Conservation (phyloP, 2,797 vertebrate genomes). For the Pangasius djambal region DNA sequence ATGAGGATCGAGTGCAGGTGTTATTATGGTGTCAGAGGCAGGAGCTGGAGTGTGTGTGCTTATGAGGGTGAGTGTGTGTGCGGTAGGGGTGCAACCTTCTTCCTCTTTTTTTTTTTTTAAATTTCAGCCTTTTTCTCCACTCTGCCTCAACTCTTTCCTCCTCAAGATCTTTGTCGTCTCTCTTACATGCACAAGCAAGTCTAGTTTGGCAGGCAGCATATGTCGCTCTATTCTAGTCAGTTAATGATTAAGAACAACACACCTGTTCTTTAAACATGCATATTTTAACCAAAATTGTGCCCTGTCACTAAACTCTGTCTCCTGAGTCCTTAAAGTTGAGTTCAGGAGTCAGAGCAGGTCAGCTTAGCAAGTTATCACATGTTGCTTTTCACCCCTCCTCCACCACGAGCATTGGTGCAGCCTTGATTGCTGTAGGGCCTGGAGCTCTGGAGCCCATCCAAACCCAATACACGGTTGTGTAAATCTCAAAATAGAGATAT, state of each 20-base stretch:
- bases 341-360: slow-evolving; percentile 40
- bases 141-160: not conserved
- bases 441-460: slow-evolving; percentile 49
- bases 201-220: slow-evolving; percentile 6
- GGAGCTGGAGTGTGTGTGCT: slow-evolving; percentile 27
- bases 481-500: slow-evolving; percentile 41
- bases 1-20: slow-evolving; percentile 45
- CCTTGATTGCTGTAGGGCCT: slow-evolving; percentile 14
- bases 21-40: slow-evolving; percentile 38
- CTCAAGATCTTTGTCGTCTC: not conserved
- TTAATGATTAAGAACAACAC: slow-evolving; percentile 22
- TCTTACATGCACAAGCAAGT: slow-evolving; percentile 35
- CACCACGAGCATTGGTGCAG: slow-evolving; percentile 5
- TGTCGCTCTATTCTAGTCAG: slow-evolving; percentile 11
- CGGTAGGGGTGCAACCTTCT: not conserved
- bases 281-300: slow-evolving; percentile 4
- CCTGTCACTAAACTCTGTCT: slow-evolving; percentile 13
- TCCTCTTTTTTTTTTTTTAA: slow-evolving; percentile 13
- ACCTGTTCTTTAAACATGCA: slow-evolving; percentile 18
- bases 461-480: slow-evolving; percentile 49
- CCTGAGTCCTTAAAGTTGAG: slow-evolving; percentile 19
- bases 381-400: slow-evolving; percentile 35
- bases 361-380: slow-evolving; percentile 30
- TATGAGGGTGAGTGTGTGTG: slow-evolving; percentile 24
- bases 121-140: not conserved